These are phyloP conservation scores for Dysmachus trigonus DNA, from an alignment of 2,888 invertebrate species.

Conservation along the genomic window DNA sequence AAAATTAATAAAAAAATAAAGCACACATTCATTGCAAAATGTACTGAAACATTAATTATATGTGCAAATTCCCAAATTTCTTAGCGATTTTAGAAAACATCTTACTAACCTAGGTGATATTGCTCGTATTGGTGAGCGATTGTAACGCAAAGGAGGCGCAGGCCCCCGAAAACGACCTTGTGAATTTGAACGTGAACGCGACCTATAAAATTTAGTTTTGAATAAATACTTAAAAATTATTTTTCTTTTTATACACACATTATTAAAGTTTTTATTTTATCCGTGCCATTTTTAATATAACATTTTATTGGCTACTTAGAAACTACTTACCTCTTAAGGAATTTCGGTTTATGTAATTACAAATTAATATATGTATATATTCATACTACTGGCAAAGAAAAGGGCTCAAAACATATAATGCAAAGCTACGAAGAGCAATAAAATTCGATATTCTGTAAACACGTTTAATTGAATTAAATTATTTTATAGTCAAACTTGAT, in stretches of 20 bases:
- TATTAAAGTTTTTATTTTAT: background rate
- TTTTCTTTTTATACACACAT: background rate
- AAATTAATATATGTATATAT: background rate
- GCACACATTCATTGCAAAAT: background rate
- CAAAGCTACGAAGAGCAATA: background rate
- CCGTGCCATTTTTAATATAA: background rate
- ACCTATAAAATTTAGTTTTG: slow-evolving; percentile 45
- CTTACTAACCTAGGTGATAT: slow-evolving; percentile 47
- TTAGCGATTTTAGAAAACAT: background rate
- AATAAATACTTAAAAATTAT: background rate
- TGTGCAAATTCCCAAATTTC: background rate
- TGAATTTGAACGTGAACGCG: slow-evolving; percentile 47
- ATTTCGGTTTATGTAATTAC: background rate
- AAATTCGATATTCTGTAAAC: background rate
- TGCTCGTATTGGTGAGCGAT: slow-evolving; percentile 38
- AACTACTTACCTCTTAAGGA: background rate
- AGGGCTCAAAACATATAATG: background rate
- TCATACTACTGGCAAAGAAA: background rate
- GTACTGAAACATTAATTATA: background rate
- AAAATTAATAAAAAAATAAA: background rate
- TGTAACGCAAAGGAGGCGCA: slow-evolving; percentile 31
- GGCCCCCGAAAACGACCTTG: slow-evolving; percentile 43
- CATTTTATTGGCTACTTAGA: background rate
- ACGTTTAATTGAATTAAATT: background rate
- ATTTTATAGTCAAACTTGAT: background rate